A percentile compares a stretch with the other conserved stretches of the same genome.
phyloP scores from a whole-genome alignment of 2,888 invertebrate species.

The Agrenia bidenticulata region DNA sequence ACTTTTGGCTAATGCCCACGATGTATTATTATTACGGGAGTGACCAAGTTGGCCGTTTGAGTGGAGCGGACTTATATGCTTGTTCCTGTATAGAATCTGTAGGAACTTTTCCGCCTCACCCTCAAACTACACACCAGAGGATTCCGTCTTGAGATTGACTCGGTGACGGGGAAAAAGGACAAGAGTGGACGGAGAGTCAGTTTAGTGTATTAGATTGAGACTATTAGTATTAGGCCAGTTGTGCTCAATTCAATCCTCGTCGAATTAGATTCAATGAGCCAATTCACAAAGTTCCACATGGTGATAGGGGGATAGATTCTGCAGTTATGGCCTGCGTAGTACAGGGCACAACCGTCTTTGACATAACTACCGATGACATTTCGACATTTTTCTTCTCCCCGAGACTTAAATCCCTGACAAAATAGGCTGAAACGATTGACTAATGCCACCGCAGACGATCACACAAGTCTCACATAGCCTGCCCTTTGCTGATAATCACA shows the following conservation, averaged over 20 bases:
- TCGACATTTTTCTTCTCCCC: neutral
- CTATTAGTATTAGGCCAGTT: neutral
- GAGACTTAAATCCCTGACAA: neutral
- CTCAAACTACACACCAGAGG: too few species aligned
- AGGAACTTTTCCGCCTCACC: too few species aligned
- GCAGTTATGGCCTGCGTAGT: too few species aligned
- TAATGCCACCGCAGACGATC: constrained; percentile 1
- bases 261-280: constrained; percentile 12
- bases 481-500: constrained; percentile 3
- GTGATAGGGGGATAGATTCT: too few species aligned
- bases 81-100: too few species aligned
- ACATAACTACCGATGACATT: constrained; percentile 8
- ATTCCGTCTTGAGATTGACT: too few species aligned
- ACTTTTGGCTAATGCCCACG: constrained; percentile 5
- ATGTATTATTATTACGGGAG: constrained; percentile 2
- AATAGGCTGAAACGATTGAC: constrained; percentile 1
- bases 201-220: neutral
- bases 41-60: neutral
- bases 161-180: neutral
- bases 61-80: too few species aligned
- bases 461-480: neutral
- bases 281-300: neutral
- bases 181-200: constrained; percentile 2
- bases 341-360: neutral
- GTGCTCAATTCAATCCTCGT: constrained; percentile 14